Evolutionary conservation across 2,888 invertebrate species (phyloP).

Genomic region (Campoplex capitator): DNA sequence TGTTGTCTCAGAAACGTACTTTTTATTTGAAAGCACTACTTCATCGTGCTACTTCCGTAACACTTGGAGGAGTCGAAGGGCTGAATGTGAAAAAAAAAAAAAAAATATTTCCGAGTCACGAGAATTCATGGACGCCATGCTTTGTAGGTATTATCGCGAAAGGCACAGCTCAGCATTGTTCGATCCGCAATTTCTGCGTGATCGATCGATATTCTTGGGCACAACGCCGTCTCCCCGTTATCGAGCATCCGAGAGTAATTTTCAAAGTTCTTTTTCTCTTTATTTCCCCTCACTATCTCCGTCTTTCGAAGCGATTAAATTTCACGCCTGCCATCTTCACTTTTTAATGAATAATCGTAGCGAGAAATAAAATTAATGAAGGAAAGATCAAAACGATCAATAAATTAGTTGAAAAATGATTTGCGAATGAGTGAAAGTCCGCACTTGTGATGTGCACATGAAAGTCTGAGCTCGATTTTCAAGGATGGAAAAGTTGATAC

Average conservation of each 20-base stretch:
- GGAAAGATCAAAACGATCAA: slow-evolving; percentile 15
- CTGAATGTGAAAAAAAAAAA: background rate
- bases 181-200: slow-evolving; percentile 65
- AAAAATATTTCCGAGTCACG: slow-evolving; percentile 31
- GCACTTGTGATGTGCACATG: background rate
- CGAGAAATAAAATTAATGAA: slow-evolving; percentile 23
- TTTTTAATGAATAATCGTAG: slow-evolving; percentile 48
- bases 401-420: slow-evolving; percentile 31
- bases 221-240: slow-evolving; percentile 5
- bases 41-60: background rate
- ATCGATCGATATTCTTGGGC: slow-evolving; percentile 63
- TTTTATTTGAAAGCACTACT: background rate
- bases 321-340: slow-evolving; percentile 58
- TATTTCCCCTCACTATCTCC: background rate
- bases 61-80: background rate
- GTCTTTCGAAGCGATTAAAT: slow-evolving; percentile 56
- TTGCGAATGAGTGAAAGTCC: slow-evolving; percentile 2
- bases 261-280: slow-evolving; percentile 19
- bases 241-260: slow-evolving; percentile 52
- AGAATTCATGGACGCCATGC: background rate
- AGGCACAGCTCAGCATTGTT: slow-evolving; percentile 51
- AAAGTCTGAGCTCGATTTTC: background rate
- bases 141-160: slow-evolving; percentile 48
- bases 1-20: background rate
- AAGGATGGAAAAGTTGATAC: too few relatives aligned